Evolutionary conservation across 2,888 invertebrate species (phyloP).

Genomic region (Drosophila paucipuncta): DNA sequence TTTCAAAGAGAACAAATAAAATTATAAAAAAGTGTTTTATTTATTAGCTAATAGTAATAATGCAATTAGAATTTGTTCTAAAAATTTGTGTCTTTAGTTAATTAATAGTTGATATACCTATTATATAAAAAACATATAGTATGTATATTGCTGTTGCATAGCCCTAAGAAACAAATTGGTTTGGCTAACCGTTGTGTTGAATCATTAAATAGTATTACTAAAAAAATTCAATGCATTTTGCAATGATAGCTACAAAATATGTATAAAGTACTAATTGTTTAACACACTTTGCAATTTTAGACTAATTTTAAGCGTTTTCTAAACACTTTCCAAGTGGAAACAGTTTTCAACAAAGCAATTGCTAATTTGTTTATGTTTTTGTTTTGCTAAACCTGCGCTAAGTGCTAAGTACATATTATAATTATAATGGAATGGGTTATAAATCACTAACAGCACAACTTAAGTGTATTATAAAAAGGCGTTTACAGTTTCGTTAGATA

Average conservation of each 20-base stretch:
- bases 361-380: constrained; percentile 59
- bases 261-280: constrained; percentile 47
- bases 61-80: constrained; percentile 74
- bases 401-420: constrained; percentile 59
- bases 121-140: constrained; percentile 41
- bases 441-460: constrained; percentile 74
- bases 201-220: constrained; percentile 44
- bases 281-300: constrained; percentile 48
- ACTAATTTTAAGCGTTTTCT: constrained; percentile 53
- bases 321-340: constrained; percentile 65
- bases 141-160: constrained; percentile 65
- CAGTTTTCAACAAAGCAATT: constrained; percentile 74
- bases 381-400: constrained; percentile 71
- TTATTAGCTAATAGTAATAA: constrained; percentile 72
- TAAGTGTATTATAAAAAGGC: constrained; percentile 69
- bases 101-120: constrained; percentile 45
- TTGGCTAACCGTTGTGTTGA: constrained; percentile 36
- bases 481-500: constrained; percentile 50
- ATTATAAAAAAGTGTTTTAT: constrained; percentile 62
- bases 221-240: constrained; percentile 38
- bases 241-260: constrained; percentile 60
- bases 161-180: constrained; percentile 42
- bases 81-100: constrained; percentile 51
- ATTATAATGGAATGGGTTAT: constrained; percentile 38
- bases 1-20: constrained; percentile 54